Percentiles rank a stretch among this genome's conserved stretches.
Conservation (phyloP, 2,113 vertebrate genomes). For the Ascaphus truei region DNA sequence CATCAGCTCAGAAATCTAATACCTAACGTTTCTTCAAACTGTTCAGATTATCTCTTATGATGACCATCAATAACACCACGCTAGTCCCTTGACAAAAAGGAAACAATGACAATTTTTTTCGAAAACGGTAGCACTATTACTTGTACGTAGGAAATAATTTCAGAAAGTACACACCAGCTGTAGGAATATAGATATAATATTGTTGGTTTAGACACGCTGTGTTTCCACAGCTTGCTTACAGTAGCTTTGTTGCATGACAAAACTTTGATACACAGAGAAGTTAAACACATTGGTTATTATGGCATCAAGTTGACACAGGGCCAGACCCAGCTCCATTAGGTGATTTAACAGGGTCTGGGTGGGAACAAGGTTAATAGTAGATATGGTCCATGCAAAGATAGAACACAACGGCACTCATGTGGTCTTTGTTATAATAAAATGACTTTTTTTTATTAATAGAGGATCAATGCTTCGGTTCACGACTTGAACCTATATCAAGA, state of each 20-base stretch:
- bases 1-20: not conserved
- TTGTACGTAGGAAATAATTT: not conserved
- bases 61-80: constrained; percentile 6
- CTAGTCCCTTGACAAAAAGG: not conserved
- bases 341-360: not conserved
- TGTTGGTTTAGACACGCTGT: constrained; percentile 2
- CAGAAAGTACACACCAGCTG: not conserved
- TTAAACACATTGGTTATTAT: not conserved
- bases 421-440: no score
- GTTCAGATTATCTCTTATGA: not conserved
- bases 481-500: no score
- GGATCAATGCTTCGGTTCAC: no score
- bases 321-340: not conserved
- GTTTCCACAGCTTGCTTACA: not conserved
- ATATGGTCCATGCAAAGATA: no score
- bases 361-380: no score
- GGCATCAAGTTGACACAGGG: not conserved
- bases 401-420: no score
- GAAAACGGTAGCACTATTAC: not conserved
- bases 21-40: not conserved
- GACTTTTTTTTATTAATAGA: no score
- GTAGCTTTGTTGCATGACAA: not conserved
- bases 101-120: constrained; percentile 1
- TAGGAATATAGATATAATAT: not conserved
- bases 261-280: not conserved